Percentiles rank a stretch among this genome's conserved stretches.
These are phyloP conservation scores for Acleris holmiana DNA, from an alignment of 2,888 invertebrate genomes.

Conservation along the genomic window DNA sequence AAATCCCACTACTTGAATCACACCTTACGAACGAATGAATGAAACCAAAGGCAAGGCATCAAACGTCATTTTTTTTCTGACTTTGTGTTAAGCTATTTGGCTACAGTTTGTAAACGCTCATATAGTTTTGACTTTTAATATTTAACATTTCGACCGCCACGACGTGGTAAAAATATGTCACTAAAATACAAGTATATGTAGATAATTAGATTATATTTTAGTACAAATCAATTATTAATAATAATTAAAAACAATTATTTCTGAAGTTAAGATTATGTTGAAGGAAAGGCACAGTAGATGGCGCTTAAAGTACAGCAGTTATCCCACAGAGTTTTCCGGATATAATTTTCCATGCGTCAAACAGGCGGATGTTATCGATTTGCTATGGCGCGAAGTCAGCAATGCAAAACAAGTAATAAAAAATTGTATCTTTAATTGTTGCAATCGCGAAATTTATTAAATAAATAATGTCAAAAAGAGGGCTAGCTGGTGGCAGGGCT, in stretches of 20 bases:
- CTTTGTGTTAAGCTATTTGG: slow-evolving; percentile 13
- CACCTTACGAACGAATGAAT: slow-evolving; percentile 48
- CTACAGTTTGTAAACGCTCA: slow-evolving; percentile 1
- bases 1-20: slow-evolving; percentile 65
- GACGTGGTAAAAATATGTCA: too few relatives aligned
- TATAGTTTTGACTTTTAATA: too few relatives aligned
- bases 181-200: too few relatives aligned
- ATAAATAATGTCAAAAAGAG: slow-evolving; percentile 61
- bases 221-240: neutral
- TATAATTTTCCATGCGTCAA: slow-evolving; percentile 23
- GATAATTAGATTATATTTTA: too few relatives aligned
- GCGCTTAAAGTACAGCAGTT: slow-evolving; percentile 22
- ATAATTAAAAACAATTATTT: too few relatives aligned
- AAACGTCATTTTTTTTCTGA: slow-evolving; percentile 33
- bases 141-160: too few relatives aligned
- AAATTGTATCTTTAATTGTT: slow-evolving; percentile 18
- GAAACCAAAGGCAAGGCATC: slow-evolving; percentile 47
- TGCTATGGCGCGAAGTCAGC: slow-evolving; percentile 56
- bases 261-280: neutral
- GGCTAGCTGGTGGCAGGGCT: slow-evolving; percentile 63
- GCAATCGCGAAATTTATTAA: slow-evolving; percentile 26
- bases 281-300: slow-evolving; percentile 37
- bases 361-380: slow-evolving; percentile 58
- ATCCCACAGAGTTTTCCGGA: slow-evolving; percentile 25
- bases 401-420: slow-evolving; percentile 29